Percentiles rank a stretch among this genome's conserved stretches.
phyloP scores from a whole-genome alignment of 2,113 vertebrate species.

The Pangasianodon hypophthalmus region DNA sequence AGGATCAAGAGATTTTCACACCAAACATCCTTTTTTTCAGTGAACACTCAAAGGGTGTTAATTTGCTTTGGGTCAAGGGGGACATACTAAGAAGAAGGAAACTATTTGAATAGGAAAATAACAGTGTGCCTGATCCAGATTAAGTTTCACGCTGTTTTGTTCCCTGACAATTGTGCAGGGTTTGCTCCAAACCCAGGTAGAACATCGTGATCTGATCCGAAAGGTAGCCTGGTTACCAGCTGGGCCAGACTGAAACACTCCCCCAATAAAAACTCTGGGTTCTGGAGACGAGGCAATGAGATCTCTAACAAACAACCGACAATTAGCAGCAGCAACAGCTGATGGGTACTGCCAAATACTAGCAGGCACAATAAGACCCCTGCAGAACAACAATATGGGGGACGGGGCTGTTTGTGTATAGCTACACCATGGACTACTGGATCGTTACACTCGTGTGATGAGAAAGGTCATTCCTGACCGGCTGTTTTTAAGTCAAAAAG shows the following conservation, averaged over 20 bases:
- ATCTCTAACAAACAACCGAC: slow-evolving; percentile 53
- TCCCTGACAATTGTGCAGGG: slow-evolving; percentile 59
- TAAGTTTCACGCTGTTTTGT: slow-evolving; percentile 64
- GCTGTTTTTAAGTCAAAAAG: not conserved
- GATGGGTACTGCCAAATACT: slow-evolving; percentile 42
- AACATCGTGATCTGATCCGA: slow-evolving; percentile 57
- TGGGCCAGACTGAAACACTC: slow-evolving; percentile 46
- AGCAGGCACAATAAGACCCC: slow-evolving; percentile 41
- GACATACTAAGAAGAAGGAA: slow-evolving; percentile 56
- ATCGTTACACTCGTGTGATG: not conserved
- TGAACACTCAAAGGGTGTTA: slow-evolving; percentile 49
- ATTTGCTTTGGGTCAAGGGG: slow-evolving; percentile 43
- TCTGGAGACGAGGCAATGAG: slow-evolving; percentile 49
- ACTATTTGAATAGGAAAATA: slow-evolving; percentile 65
- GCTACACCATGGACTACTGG: slow-evolving; percentile 1
- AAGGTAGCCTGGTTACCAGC: slow-evolving; percentile 52
- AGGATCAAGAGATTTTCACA: slow-evolving; percentile 46
- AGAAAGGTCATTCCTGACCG: not conserved
- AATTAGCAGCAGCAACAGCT: slow-evolving; percentile 52
- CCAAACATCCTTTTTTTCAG: not conserved
- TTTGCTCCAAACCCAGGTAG: slow-evolving; percentile 52
- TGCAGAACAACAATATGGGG: slow-evolving; percentile 3
- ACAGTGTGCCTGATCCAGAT: slow-evolving; percentile 64
- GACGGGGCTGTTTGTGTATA: not conserved
- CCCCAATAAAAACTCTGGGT: slow-evolving; percentile 46